These are phyloP conservation scores for Teleopsis dalmanni DNA, from an alignment of 1,140 invertebrate genomes.

Conservation along the genomic window DNA sequence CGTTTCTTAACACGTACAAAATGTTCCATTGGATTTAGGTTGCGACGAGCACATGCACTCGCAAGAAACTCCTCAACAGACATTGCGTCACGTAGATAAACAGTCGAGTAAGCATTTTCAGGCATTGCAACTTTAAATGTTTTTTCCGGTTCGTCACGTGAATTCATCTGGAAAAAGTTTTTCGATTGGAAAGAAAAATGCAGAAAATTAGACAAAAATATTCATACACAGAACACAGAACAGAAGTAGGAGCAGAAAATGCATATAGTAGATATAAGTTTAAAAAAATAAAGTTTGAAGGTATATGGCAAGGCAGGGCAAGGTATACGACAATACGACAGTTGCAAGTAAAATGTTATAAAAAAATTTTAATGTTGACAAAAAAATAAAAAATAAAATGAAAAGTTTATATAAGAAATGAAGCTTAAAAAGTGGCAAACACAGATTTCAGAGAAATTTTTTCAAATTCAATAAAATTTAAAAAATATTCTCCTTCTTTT, in stretches of 20 bases:
- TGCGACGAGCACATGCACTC: slow-evolving; percentile 81
- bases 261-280: neutral
- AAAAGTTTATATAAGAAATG: too few species aligned
- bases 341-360: too few species aligned
- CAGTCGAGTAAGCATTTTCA: slow-evolving; percentile 68
- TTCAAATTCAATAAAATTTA: too few species aligned
- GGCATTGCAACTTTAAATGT: slow-evolving; percentile 83
- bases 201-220: neutral
- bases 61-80: slow-evolving; percentile 92
- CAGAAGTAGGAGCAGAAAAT: neutral
- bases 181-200: slow-evolving; percentile 12
- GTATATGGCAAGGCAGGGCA: too few species aligned
- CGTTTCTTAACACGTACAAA: slow-evolving; percentile 92
- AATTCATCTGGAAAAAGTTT: slow-evolving; percentile 56
- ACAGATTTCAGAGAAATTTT: too few species aligned
- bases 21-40: slow-evolving; percentile 87
- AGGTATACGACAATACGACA: too few species aligned
- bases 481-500: too few species aligned
- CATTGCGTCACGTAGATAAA: slow-evolving; percentile 82
- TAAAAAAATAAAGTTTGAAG: too few species aligned
- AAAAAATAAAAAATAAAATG: too few species aligned
- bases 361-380: too few species aligned
- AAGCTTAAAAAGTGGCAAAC: too few species aligned
- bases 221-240: neutral
- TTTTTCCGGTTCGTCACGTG: slow-evolving; percentile 76